phyloP scores from a whole-genome alignment of 2,797 vertebrate species.

The Oophaga sylvatica region DNA sequence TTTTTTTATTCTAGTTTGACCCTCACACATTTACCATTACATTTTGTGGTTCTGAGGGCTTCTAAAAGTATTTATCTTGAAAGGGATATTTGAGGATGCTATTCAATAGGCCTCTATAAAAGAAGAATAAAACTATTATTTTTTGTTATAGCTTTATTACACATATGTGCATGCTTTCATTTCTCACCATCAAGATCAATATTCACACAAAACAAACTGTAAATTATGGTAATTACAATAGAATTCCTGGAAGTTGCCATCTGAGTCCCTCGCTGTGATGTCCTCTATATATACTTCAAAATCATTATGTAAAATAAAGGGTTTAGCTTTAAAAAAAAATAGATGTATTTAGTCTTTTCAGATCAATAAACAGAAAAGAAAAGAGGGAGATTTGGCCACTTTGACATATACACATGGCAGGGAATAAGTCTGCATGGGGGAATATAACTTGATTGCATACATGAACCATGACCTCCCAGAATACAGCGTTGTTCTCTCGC shows the following conservation, averaged over 20 bases:
- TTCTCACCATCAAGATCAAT: slow-evolving; percentile 35
- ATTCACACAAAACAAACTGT: slow-evolving; percentile 24
- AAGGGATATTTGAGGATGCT: slow-evolving; percentile 3
- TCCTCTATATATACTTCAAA: slow-evolving; percentile 14
- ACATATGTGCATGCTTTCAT: slow-evolving; percentile 10
- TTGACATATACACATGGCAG: slow-evolving; percentile 8
- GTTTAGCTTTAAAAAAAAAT: slow-evolving; percentile 9
- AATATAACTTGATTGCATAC: neutral
- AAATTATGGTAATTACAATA: slow-evolving; percentile 51
- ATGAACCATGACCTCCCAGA: neutral
- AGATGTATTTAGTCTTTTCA: slow-evolving; percentile 34
- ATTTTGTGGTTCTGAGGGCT: no score
- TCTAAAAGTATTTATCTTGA: slow-evolving; percentile 26
- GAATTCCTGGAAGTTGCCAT: slow-evolving; percentile 19
- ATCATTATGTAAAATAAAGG: slow-evolving; percentile 31
- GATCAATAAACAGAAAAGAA: slow-evolving; percentile 45
- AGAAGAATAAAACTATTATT: slow-evolving; percentile 19
- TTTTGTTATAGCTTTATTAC: slow-evolving; percentile 18
- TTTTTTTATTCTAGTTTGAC: slow-evolving; percentile 3
- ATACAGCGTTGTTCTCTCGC: neutral
- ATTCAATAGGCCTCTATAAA: neutral
- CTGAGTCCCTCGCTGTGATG: slow-evolving; percentile 25
- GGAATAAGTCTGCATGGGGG: neutral
- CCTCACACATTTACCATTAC: neutral
- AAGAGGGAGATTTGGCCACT: neutral